Evolutionary conservation across 1,140 invertebrate genomes (phyloP).

Genomic region (Drosophila pachea): DNA sequence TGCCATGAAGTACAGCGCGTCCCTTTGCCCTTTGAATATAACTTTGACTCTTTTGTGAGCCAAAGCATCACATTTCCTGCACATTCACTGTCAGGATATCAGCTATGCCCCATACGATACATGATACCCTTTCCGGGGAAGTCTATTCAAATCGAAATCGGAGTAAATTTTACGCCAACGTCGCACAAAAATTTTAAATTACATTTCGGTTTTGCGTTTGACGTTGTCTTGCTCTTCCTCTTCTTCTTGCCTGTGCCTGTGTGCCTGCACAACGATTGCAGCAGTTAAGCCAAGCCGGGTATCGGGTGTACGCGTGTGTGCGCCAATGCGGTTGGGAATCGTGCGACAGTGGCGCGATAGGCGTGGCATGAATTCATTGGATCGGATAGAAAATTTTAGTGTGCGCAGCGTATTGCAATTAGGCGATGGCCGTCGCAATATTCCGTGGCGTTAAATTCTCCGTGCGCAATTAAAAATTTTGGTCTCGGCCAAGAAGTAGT

Average conservation of each 20-base stretch:
- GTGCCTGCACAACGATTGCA: not conserved
- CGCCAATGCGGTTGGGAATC: too few species aligned
- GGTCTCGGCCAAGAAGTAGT: slow-evolving; percentile 35
- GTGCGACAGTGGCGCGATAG: not conserved
- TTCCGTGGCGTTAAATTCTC: slow-evolving; percentile 46
- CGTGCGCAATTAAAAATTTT: slow-evolving; percentile 60
- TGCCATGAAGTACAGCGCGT: too few species aligned
- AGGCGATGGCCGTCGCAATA: slow-evolving; percentile 60
- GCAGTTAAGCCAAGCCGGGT: too few species aligned
- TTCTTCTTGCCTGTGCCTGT: slow-evolving; percentile 31
- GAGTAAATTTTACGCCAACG: slow-evolving; percentile 44
- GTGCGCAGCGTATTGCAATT: slow-evolving; percentile 55
- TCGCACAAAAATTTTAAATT: slow-evolving; percentile 64
- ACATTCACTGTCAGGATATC: not conserved
- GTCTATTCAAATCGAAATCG: slow-evolving; percentile 27
- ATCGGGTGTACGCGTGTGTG: not conserved
- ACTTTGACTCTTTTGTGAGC: too few species aligned
- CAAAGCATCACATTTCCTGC: not conserved
- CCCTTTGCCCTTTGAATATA: not conserved
- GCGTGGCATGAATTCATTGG: slow-evolving; percentile 58
- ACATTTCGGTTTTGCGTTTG: slow-evolving; percentile 47
- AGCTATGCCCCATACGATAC: not conserved
- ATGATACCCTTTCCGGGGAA: not conserved
- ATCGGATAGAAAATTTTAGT: slow-evolving; percentile 40
- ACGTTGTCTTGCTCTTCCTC: slow-evolving; percentile 22